A percentile compares a stretch with the other conserved stretches of the same genome.
These are phyloP conservation scores for Gymnogyps californianus DNA, from an alignment of 2,113 vertebrate genomes.

Conservation along the genomic window DNA sequence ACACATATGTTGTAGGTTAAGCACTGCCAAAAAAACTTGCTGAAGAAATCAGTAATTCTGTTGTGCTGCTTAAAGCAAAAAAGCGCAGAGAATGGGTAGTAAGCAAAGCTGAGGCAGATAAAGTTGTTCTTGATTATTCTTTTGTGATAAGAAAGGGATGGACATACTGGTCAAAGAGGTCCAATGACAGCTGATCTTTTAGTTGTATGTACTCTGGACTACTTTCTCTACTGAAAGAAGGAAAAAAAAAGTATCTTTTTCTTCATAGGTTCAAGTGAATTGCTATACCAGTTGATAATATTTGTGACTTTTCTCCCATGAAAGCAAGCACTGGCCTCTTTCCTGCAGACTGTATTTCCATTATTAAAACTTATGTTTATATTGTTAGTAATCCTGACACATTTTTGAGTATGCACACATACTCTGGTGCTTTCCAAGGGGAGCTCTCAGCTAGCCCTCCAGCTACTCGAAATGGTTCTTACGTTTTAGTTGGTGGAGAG, in stretches of 20 bases:
- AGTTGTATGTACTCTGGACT: not conserved
- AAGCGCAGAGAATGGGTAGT: fast-evolving
- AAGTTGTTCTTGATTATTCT: not conserved
- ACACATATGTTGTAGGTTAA: not conserved
- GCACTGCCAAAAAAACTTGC: not conserved
- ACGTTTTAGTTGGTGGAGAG: not conserved
- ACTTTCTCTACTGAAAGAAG: not conserved
- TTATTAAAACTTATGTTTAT: not conserved
- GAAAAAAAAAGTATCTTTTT: not conserved
- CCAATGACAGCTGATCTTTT: not conserved
- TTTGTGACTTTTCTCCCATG: not conserved
- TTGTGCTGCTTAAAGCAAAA: not conserved
- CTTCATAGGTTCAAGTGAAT: not conserved
- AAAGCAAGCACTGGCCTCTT: not conserved
- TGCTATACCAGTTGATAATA: not conserved
- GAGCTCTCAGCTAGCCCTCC: not conserved
- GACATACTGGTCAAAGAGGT: not conserved
- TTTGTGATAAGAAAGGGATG: not conserved
- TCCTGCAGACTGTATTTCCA: not conserved
- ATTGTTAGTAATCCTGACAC: constrained; percentile 4
- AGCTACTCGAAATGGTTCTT: not conserved
- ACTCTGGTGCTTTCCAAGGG: not conserved
- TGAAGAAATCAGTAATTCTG: not conserved
- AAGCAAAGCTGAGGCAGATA: not conserved
- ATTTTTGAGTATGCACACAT: not conserved